Conservation (phyloP, 2,888 invertebrate genomes). For the Rotaria macrura region DNA sequence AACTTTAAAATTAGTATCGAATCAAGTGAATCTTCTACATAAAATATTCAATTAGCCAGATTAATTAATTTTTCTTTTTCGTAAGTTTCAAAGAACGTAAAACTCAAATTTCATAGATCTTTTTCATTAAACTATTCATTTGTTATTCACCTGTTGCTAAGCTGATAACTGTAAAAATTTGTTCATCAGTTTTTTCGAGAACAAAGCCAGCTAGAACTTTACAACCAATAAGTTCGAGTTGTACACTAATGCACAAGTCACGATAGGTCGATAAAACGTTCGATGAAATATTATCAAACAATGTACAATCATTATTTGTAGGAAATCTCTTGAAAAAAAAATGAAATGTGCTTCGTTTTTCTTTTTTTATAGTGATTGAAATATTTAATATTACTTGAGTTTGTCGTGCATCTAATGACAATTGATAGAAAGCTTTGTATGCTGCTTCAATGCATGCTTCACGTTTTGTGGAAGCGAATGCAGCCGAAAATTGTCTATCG, state of each 20-base stretch:
- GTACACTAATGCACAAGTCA: not conserved
- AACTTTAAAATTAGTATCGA: no score
- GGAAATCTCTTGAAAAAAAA: not conserved
- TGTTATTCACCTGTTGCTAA: not conserved
- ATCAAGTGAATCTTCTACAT: no score
- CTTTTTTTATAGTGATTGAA: no score
- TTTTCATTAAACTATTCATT: no score
- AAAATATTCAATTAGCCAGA: no score
- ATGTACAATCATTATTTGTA: not conserved
- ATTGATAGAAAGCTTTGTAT: not conserved
- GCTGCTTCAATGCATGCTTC: not conserved
- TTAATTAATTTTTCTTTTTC: no score
- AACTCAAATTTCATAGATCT: no score
- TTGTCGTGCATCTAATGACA: not conserved
- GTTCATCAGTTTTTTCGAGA: not conserved
- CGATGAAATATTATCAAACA: not conserved
- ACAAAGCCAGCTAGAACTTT: slow-evolving; percentile 7
- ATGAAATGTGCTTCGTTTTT: no score
- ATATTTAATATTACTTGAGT: not conserved
- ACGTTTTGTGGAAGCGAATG: not conserved
- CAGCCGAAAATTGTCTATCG: not conserved
- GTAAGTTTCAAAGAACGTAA: no score
- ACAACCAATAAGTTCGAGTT: not conserved
- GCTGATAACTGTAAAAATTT: not conserved
- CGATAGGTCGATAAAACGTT: not conserved